phyloP scores from a whole-genome alignment of 2,797 vertebrate genomes.

The Nyctibius grandis region DNA sequence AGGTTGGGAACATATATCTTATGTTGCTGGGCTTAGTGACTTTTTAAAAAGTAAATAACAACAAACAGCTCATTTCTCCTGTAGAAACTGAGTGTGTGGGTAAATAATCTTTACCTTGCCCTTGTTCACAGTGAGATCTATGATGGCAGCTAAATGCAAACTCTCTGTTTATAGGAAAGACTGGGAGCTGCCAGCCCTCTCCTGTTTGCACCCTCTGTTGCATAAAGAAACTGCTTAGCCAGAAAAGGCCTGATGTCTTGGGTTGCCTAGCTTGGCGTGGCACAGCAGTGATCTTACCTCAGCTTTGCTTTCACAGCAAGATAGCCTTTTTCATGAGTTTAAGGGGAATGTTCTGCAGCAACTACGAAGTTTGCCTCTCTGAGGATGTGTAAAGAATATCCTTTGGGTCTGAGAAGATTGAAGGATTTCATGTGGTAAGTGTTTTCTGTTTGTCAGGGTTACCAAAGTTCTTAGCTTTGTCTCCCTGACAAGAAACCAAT shows the following conservation, averaged over 20 bases:
- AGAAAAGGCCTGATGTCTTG: not conserved
- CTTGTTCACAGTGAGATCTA: not conserved
- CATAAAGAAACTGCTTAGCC: not conserved
- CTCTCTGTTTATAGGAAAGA: not conserved
- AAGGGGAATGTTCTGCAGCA: not conserved
- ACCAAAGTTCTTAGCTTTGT: not conserved
- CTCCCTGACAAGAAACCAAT: not conserved
- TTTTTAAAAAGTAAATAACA: not conserved
- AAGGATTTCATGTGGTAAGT: not conserved
- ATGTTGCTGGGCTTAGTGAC: not conserved
- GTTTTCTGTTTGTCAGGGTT: not conserved
- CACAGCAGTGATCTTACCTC: not conserved
- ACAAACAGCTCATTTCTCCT: not conserved
- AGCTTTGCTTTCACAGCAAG: not conserved
- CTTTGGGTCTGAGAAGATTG: not conserved
- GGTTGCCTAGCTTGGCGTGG: not conserved
- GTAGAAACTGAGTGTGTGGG: not conserved
- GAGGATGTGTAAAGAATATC: not conserved
- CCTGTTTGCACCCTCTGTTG: not conserved
- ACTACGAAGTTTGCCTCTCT: fast-evolving
- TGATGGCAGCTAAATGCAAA: not conserved
- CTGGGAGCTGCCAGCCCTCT: not conserved
- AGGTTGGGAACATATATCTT: not conserved
- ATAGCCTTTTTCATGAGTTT: not conserved
- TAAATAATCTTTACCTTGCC: not conserved